Evolutionary conservation across 23 tunicate species (phyloP), one percentile per base, ranked within the genome.

Genomic region (Corella eumyota): DNA sequence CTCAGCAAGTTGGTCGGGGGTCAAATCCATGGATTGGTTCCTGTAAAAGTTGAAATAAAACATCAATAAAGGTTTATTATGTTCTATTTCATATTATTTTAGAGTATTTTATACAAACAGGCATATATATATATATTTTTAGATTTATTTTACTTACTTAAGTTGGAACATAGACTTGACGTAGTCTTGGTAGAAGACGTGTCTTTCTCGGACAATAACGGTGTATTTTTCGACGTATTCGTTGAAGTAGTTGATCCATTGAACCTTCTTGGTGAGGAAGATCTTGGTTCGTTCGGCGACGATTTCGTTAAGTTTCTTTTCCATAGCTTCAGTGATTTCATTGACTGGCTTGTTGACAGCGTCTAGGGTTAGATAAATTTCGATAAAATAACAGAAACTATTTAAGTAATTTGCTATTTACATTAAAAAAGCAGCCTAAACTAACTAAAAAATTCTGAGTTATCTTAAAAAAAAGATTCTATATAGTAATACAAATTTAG

Each of bases 241-340:
- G 65, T 32, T 34, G 65, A 32, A 45, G 65, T 60, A 60, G 2
- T 33, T 17, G 7, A 34, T 34, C 65, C 65, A 60, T 22, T 60
- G 32, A 4, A 30, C 25, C 11, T 60, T 60, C 65, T 45, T 32
- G 2, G 44, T 23, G 65, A 23, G 45, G 22, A 60, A 60, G 25
- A 13, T 33, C 4, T n/a, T 4, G 25, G 34, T 45, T 17, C 34
- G 34, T 33, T 60, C 31, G 45, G 19, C 31, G 46, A 26, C 22
- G 4, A 45, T 28, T 22, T 60, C 46, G 1, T 60, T 20, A 4
- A 60, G n/a, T 34, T 31, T 60, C 45, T 33, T 4, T 45, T 60
- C 31, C 3, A 60, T 28, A 4, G 32, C 65, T 2, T n/a, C 31
- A 19, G 30, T 17, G 29, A 54, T 33, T 25, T 54, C 30, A 25